Percentiles rank a stretch among this genome's conserved stretches.
Evolutionary conservation across 2,888 invertebrate species (phyloP).

Genomic region (Salpingus planirostris): DNA sequence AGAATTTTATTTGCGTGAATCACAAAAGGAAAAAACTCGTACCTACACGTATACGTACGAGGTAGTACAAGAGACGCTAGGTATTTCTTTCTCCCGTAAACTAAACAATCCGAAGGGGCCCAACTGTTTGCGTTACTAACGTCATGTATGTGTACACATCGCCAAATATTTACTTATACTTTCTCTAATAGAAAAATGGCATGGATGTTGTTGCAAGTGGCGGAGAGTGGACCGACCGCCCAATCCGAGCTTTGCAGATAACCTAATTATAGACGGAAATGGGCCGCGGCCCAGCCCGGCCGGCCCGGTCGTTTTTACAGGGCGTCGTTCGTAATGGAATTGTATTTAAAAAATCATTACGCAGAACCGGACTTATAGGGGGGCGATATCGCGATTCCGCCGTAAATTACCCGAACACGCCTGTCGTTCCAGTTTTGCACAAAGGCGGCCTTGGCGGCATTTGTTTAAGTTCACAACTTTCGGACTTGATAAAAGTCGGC

Average conservation of each 20-base stretch:
- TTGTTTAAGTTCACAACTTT: too few relatives aligned
- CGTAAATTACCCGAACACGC: too few relatives aligned
- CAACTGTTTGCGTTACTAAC: slow-evolving; percentile 37
- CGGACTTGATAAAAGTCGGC: too few relatives aligned
- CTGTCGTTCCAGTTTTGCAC: too few relatives aligned
- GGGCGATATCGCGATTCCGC: too few relatives aligned
- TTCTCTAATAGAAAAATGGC: slow-evolving; percentile 39
- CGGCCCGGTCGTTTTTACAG: too few relatives aligned
- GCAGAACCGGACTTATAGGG: too few relatives aligned
- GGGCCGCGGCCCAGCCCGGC: not conserved
- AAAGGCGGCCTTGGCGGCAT: too few relatives aligned
- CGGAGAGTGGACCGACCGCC: slow-evolving; percentile 29
- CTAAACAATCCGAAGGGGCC: slow-evolving; percentile 28
- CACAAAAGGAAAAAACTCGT: slow-evolving; percentile 1
- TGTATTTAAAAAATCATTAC: too few relatives aligned
- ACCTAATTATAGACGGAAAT: slow-evolving; percentile 12
- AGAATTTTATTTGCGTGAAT: slow-evolving; percentile 3
- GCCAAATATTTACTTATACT: slow-evolving; percentile 40
- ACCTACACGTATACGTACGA: too few relatives aligned
- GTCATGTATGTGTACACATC: slow-evolving; percentile 32
- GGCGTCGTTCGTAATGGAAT: too few relatives aligned
- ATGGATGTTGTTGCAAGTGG: slow-evolving; percentile 35
- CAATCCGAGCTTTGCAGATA: slow-evolving; percentile 15
- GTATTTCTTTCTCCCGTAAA: slow-evolving; percentile 24
- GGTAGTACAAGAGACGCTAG: too few relatives aligned